Evolutionary conservation across 1,140 invertebrate genomes (phyloP).

Genomic region (Papilio glaucus): DNA sequence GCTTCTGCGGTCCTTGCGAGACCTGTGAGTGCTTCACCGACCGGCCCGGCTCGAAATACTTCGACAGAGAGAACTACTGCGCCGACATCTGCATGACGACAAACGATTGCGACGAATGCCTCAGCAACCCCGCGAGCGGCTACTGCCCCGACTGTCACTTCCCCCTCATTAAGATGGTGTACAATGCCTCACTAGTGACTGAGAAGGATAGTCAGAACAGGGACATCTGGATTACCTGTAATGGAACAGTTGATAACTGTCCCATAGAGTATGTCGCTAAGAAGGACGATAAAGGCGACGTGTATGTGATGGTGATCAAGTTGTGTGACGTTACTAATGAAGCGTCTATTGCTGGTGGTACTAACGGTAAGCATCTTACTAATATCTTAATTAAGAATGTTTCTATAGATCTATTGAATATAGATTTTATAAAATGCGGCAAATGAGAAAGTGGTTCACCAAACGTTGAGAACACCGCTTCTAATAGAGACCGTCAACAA

Average conservation of each 20-base stretch:
- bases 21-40: constrained; percentile 57
- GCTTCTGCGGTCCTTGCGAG: constrained; percentile 57
- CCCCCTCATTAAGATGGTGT: constrained; percentile 41
- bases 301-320: constrained; percentile 58
- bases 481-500: too few species aligned
- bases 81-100: constrained; percentile 62
- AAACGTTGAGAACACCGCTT: too few species aligned
- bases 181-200: constrained; percentile 47
- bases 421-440: too few species aligned
- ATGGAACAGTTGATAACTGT: constrained; percentile 55
- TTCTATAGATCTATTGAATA: not conserved
- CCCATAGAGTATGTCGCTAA: constrained; percentile 58
- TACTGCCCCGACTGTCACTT: constrained; percentile 48
- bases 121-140: constrained; percentile 45
- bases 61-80: constrained; percentile 61
- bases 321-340: constrained; percentile 49
- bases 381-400: too few species aligned
- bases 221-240: constrained; percentile 65
- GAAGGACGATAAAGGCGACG: constrained; percentile 51
- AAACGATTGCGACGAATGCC: constrained; percentile 56
- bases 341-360: constrained; percentile 43
- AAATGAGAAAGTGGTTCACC: too few species aligned
- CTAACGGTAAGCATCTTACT: constrained; percentile 53
- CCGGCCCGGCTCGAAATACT: constrained; percentile 64
- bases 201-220: constrained; percentile 51